Evolutionary conservation across 2,113 vertebrate species (phyloP).

Genomic region (Patagioenas fasciata): DNA sequence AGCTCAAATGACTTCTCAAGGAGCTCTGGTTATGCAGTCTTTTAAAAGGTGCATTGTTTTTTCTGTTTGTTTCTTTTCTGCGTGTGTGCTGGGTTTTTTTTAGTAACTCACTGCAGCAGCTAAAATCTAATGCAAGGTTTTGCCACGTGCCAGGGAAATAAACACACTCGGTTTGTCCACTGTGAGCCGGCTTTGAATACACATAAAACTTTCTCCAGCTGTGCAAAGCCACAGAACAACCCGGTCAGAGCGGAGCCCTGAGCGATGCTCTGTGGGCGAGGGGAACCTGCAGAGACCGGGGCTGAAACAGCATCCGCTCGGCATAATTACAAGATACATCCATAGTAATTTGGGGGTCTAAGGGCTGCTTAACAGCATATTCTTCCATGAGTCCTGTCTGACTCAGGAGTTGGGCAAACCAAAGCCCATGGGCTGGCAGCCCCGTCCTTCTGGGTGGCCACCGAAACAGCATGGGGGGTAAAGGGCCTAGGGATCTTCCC

Average conservation of each 20-base stretch:
- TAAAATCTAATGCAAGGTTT: constrained; percentile 51
- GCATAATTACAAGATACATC: neutral
- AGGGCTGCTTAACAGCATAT: neutral
- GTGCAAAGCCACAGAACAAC: neutral
- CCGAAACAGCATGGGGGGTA: neutral
- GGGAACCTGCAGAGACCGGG: neutral
- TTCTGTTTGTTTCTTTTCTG: neutral
- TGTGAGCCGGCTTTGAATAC: constrained; percentile 27
- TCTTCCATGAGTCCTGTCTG: neutral
- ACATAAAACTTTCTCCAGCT: constrained; percentile 27
- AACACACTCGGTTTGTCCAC: neutral
- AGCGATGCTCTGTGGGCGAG: neutral
- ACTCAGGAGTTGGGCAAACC: neutral
- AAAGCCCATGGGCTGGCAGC: neutral
- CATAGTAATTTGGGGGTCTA: neutral
- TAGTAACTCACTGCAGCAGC: constrained; percentile 24
- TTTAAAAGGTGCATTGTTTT: constrained; percentile 36
- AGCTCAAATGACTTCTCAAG: constrained; percentile 59
- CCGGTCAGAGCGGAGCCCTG: neutral
- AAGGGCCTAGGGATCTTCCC: neutral
- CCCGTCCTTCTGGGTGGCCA: neutral
- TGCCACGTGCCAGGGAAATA: neutral
- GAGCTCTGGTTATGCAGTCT: constrained; percentile 57
- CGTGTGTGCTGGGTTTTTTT: neutral
- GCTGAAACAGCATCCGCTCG: neutral